Conservation (phyloP, 1,140 invertebrate genomes). For the Bombyx mandarina region DNA sequence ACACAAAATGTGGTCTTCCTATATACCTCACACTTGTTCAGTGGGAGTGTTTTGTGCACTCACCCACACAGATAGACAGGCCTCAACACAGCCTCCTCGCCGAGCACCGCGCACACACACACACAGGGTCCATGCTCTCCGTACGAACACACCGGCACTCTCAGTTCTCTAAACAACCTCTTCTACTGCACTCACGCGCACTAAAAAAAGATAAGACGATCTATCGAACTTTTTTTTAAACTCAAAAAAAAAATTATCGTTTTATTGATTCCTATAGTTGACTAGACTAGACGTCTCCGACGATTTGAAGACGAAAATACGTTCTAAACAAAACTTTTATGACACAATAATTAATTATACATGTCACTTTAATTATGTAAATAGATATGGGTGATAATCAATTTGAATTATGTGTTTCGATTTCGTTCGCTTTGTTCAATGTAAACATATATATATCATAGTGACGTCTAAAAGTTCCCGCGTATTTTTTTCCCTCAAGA, state of each 20-base stretch:
- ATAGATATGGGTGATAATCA: conserved; percentile 60
- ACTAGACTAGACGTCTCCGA: conserved; percentile 51
- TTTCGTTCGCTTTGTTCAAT: conserved; percentile 50
- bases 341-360: conserved; percentile 58
- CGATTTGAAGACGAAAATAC: conserved; percentile 32
- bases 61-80: conserved; percentile 44
- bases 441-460: conserved; percentile 57
- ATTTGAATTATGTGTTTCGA: conserved; percentile 57
- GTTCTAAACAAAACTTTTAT: conserved; percentile 58
- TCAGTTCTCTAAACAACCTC: conserved; percentile 65
- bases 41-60: conserved; percentile 58
- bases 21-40: conserved; percentile 39
- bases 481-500: conserved; percentile 12
- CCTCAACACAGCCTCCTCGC: conserved; percentile 42
- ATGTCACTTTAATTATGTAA: conserved; percentile 66
- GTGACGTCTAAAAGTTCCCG: conserved; percentile 39
- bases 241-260: conserved; percentile 51
- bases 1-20: conserved; percentile 24
- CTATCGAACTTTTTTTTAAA: conserved; percentile 65
- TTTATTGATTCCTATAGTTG: conserved; percentile 57
- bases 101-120: conserved; percentile 46
- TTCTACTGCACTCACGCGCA: conserved; percentile 68
- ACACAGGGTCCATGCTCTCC: conserved; percentile 27
- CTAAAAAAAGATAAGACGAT: conserved; percentile 67
- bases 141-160: conserved; percentile 62